Evolutionary conservation across 2,113 vertebrate species (phyloP).

Genomic region (Chamaetylas fuelleborni): DNA sequence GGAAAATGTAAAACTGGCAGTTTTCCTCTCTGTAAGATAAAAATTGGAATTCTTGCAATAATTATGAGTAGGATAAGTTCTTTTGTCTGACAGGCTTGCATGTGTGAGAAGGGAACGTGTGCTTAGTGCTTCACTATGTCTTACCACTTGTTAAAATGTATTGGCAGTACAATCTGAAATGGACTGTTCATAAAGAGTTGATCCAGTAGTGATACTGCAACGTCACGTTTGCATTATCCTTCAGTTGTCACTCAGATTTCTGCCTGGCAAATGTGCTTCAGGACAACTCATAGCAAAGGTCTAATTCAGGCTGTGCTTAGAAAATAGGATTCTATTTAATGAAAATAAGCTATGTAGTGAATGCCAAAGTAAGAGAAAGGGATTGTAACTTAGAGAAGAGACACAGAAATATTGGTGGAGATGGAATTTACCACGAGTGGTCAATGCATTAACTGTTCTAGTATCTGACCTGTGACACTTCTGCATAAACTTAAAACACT

Average conservation of each 20-base stretch:
- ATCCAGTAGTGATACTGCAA: background rate
- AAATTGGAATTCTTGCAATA: background rate
- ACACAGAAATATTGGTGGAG: background rate
- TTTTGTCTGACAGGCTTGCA: background rate
- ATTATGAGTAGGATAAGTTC: background rate
- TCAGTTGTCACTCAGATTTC: background rate
- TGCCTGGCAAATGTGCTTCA: background rate
- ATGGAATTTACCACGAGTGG: background rate
- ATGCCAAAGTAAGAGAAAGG: conserved; percentile 21
- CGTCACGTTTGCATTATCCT: background rate
- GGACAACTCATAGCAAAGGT: background rate
- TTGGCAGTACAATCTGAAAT: background rate
- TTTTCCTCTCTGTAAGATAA: background rate
- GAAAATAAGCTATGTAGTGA: conserved; percentile 9
- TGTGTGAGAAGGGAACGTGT: background rate
- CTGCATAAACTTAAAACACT: background rate
- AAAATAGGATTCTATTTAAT: background rate
- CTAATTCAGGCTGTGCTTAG: background rate
- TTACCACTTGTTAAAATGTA: background rate
- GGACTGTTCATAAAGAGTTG: background rate
- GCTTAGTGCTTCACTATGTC: conserved; percentile 38
- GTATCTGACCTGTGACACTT: background rate
- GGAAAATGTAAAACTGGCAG: background rate
- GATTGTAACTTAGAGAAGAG: background rate
- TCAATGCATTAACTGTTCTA: background rate